Percentiles rank a stretch among this genome's conserved stretches.
Conservation (phyloP, 1,140 invertebrate genomes). For the Trachelipus rathkii region DNA sequence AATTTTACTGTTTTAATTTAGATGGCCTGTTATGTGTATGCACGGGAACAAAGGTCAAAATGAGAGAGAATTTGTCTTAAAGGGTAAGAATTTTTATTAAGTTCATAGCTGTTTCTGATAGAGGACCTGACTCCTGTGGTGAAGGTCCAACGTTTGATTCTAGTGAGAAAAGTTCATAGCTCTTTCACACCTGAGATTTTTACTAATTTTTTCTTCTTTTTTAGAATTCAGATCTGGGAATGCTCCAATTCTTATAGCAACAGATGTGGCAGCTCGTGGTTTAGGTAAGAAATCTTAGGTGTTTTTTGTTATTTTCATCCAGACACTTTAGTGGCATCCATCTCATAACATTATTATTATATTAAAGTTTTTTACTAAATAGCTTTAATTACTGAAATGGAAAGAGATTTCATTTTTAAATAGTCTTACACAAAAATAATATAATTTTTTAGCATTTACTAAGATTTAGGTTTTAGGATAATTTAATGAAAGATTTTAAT, state of each 20-base stretch:
- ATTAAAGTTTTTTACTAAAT: background rate
- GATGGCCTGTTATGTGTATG: conserved; percentile 87
- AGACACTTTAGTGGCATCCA: conserved; percentile 33
- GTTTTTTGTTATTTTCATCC: conserved; percentile 32
- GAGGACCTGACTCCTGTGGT: no score
- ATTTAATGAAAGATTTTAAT: no score
- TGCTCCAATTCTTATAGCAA: conserved; percentile 90
- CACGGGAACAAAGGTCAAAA: conserved; percentile 98
- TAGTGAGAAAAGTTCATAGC: no score
- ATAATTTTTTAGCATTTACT: background rate
- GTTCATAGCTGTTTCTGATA: background rate
- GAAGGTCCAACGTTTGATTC: no score
- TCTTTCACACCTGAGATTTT: no score
- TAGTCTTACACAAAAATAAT: background rate
- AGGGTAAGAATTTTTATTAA: conserved; percentile 53
- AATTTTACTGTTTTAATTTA: conserved; percentile 24
- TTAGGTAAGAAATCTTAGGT: conserved; percentile 75
- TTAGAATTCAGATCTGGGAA: conserved; percentile 86
- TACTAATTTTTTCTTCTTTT: conserved; percentile 46
- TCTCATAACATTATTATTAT: background rate
- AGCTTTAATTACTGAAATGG: background rate
- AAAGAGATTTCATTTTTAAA: background rate
- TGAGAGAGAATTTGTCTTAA: conserved; percentile 92
- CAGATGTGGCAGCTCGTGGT: conserved; percentile 95
- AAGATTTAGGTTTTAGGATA: background rate